Evolutionary conservation across 1,140 invertebrate genomes (phyloP).

Genomic region (Drusus annulatus): DNA sequence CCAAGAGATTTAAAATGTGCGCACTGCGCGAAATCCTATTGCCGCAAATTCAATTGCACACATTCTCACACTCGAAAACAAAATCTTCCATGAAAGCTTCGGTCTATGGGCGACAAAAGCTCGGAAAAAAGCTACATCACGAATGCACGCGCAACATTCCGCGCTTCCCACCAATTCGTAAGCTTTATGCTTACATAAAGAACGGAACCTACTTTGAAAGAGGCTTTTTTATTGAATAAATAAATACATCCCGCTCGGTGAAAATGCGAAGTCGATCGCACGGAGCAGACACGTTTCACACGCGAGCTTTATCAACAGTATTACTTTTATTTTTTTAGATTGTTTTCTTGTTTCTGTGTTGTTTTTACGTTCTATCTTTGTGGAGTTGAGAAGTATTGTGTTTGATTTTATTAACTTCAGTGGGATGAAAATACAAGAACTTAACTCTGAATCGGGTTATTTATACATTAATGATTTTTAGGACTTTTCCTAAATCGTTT

Average conservation of each 20-base stretch:
- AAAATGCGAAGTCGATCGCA: constrained; percentile 45
- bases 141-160: constrained; percentile 40
- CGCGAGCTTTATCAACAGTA: constrained; percentile 28
- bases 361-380: neutral
- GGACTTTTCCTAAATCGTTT: too few relatives aligned
- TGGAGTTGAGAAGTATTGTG: too few relatives aligned
- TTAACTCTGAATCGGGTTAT: too few relatives aligned
- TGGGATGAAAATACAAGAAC: too few relatives aligned
- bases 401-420: too few relatives aligned
- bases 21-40: constrained; percentile 28
- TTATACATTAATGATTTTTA: too few relatives aligned
- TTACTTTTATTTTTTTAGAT: constrained; percentile 10
- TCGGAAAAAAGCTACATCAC: constrained; percentile 37
- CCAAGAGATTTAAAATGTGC: neutral
- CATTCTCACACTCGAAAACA: constrained; percentile 46
- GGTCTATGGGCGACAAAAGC: constrained; percentile 24
- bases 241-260: constrained; percentile 45
- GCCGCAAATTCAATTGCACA: constrained; percentile 42
- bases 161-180: constrained; percentile 48
- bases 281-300: constrained; percentile 1
- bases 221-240: constrained; percentile 56
- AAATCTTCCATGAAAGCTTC: constrained; percentile 48
- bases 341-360: constrained; percentile 9
- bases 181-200: constrained; percentile 55
- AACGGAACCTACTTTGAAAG: constrained; percentile 52